phyloP scores from a whole-genome alignment of 2,888 invertebrate species.

The Stenurella melanura region DNA sequence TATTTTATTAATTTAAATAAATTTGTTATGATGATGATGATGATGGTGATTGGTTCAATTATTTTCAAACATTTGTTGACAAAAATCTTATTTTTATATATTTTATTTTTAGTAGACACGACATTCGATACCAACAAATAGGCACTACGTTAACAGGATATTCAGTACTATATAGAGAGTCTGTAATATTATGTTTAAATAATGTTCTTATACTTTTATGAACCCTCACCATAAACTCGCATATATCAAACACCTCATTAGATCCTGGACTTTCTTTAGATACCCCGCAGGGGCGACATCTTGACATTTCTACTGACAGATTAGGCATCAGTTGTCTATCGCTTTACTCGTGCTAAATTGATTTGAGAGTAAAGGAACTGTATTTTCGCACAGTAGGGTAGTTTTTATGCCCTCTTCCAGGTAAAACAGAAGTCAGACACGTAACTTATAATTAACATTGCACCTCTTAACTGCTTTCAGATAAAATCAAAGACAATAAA shows the following conservation, averaged over 20 bases:
- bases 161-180: too few species aligned
- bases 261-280: neutral
- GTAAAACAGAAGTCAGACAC: neutral
- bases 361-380: neutral
- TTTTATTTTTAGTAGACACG: too few species aligned
- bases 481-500: constrained; percentile 5
- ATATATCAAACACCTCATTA: neutral
- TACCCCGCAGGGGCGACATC: neutral
- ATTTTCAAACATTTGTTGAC: too few species aligned
- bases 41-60: too few species aligned
- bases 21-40: too few species aligned
- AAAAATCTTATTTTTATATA: too few species aligned
- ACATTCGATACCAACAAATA: too few species aligned
- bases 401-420: neutral
- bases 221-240: neutral
- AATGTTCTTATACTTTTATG: too few species aligned
- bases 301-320: constrained; percentile 7
- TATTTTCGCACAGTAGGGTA: neutral
- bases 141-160: too few species aligned
- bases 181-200: too few species aligned
- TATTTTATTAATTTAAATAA: too few species aligned
- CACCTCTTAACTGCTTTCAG: neutral
- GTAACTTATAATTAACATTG: constrained; percentile 1
- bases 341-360: neutral
- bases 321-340: neutral